These are phyloP conservation scores for Pseudomyrmex pallidus DNA, from an alignment of 1,140 invertebrate species.

Conservation along the genomic window DNA sequence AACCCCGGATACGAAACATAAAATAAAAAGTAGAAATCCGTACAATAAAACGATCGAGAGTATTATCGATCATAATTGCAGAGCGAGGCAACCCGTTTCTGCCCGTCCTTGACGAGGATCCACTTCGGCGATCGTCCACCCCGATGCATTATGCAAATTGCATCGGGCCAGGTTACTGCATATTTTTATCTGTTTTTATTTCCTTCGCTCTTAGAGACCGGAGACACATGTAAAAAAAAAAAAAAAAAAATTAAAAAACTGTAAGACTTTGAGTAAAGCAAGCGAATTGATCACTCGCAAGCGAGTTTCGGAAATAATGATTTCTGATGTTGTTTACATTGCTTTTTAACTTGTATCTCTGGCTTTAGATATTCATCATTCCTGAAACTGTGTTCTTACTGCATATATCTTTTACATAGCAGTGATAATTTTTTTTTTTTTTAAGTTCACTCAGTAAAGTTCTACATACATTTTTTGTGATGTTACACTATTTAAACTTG, in stretches of 20 bases:
- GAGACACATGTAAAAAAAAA: no score
- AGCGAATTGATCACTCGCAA: no score
- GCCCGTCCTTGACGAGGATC: conserved; percentile 63
- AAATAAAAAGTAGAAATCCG: conserved; percentile 21
- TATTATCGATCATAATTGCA: conserved; percentile 63
- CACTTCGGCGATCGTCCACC: conserved; percentile 61
- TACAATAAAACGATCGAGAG: conserved; percentile 43
- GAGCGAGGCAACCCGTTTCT: conserved; percentile 52
- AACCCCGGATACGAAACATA: background rate
- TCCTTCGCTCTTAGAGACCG: background rate
- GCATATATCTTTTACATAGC: background rate
- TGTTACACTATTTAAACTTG: background rate
- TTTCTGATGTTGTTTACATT: no score
- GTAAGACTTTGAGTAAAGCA: no score
- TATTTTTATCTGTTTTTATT: conserved; percentile 3
- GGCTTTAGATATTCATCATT: background rate
- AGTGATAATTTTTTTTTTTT: background rate
- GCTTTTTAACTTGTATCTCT: background rate
- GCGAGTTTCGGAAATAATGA: no score
- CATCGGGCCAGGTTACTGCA: conserved; percentile 32
- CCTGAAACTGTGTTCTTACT: conserved; percentile 8
- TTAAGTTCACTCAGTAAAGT: background rate
- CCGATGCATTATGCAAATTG: conserved; percentile 63
- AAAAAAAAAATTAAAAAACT: no score
- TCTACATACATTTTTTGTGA: background rate